These are phyloP conservation scores for Urocyon cinereoargenteus DNA, from an alignment of 2,797 vertebrate genomes.

Conservation along the genomic window DNA sequence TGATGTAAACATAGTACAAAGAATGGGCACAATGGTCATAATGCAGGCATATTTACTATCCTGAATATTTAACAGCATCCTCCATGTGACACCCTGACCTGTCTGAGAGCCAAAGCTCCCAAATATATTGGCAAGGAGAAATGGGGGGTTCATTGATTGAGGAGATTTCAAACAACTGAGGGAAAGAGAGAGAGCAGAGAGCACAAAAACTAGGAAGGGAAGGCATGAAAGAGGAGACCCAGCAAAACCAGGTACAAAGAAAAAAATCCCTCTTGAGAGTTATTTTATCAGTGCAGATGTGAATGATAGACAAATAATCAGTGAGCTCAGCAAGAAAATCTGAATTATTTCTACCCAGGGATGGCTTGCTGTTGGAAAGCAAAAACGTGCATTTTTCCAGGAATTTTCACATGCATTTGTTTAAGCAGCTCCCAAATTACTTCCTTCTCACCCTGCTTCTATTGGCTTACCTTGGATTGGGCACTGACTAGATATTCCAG, in stretches of 20 bases:
- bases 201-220: constrained; percentile 12
- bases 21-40: not conserved
- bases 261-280: constrained; percentile 52
- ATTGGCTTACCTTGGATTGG: not conserved
- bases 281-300: constrained; percentile 34
- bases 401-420: not conserved
- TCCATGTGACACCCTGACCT: not conserved
- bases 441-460: not conserved
- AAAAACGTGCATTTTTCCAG: not conserved
- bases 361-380: not conserved
- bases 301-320: constrained; percentile 46
- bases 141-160: not conserved
- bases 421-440: not conserved
- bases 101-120: not conserved
- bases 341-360: constrained; percentile 49
- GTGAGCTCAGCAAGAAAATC: constrained; percentile 58
- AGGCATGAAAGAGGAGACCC: not conserved
- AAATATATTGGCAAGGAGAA: not conserved
- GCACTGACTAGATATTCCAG: not conserved
- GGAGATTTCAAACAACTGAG: constrained; percentile 52
- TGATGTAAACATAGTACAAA: not conserved
- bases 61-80: not conserved
- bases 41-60: not conserved
- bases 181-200: not conserved
- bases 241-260: constrained; percentile 56